A percentile compares a stretch with the other conserved stretches of the same genome.
Evolutionary conservation across 2,113 vertebrate genomes (phyloP).

Genomic region (Azemiops feae): DNA sequence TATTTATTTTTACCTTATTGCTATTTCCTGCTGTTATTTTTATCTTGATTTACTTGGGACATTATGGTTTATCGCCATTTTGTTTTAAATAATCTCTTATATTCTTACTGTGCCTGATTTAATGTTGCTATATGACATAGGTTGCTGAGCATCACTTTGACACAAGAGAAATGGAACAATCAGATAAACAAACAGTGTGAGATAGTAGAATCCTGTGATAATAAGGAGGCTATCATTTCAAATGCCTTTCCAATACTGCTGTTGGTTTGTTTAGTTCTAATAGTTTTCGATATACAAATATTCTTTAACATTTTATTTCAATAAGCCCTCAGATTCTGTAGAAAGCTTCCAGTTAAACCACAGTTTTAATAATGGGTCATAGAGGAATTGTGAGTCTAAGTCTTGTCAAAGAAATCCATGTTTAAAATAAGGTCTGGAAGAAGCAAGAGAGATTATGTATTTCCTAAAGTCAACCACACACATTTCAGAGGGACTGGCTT

Average conservation of each 20-base stretch:
- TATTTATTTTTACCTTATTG: neutral
- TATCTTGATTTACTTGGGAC: neutral
- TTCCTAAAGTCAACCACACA: neutral
- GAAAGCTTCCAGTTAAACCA: neutral
- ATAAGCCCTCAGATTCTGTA: neutral
- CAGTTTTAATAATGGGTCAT: neutral
- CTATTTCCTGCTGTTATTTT: neutral
- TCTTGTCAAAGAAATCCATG: neutral
- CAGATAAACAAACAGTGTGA: neutral
- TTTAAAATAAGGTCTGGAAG: neutral
- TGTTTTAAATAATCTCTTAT: neutral
- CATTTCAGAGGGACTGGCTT: neutral
- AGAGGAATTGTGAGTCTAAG: neutral
- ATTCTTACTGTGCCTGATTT: neutral
- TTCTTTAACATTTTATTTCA: neutral
- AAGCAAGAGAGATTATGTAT: neutral
- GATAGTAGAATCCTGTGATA: neutral
- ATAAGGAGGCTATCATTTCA: neutral
- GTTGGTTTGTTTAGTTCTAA: neutral
- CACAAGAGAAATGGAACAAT: neutral
- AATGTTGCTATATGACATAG: neutral
- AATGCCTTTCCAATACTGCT: neutral
- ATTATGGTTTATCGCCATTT: neutral
- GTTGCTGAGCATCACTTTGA: neutral
- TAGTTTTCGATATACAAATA: neutral